phyloP scores from a whole-genome alignment of 2,113 vertebrate genomes.

The Hippocampus barbouri region DNA sequence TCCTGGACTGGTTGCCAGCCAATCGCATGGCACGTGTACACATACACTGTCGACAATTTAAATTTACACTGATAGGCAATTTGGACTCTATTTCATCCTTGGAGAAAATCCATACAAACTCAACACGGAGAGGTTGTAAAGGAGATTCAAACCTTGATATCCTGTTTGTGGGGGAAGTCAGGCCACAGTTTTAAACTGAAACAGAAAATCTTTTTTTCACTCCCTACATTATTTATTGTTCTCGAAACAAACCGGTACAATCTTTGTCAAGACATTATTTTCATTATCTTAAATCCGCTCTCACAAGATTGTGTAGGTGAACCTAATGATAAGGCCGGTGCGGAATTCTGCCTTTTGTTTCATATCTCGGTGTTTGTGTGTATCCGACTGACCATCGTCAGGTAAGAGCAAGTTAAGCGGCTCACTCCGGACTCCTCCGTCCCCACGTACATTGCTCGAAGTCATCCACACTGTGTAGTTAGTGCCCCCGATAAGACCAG shows the following conservation, averaged over 20 bases:
- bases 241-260: neutral
- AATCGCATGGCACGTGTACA: too few relatives aligned
- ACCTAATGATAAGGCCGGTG: neutral
- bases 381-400: conserved; percentile 77
- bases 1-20: too few relatives aligned
- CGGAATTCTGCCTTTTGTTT: neutral
- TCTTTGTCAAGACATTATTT: neutral
- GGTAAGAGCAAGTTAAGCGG: conserved; percentile 76
- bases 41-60: neutral
- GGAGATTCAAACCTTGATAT: neutral
- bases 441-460: conserved; percentile 85
- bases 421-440: conserved; percentile 79
- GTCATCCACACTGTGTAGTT: conserved; percentile 77
- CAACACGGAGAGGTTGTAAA: neutral
- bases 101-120: neutral
- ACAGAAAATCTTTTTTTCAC: neutral
- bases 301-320: neutral
- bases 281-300: neutral
- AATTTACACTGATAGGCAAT: neutral
- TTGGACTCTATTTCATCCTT: neutral
- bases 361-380: conserved; percentile 19
- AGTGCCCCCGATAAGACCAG: conserved; percentile 58
- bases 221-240: neutral
- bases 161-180: neutral
- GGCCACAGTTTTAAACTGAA: neutral